phyloP scores from a whole-genome alignment of 2,113 vertebrate species.

The Eptesicus fuscus region DNA sequence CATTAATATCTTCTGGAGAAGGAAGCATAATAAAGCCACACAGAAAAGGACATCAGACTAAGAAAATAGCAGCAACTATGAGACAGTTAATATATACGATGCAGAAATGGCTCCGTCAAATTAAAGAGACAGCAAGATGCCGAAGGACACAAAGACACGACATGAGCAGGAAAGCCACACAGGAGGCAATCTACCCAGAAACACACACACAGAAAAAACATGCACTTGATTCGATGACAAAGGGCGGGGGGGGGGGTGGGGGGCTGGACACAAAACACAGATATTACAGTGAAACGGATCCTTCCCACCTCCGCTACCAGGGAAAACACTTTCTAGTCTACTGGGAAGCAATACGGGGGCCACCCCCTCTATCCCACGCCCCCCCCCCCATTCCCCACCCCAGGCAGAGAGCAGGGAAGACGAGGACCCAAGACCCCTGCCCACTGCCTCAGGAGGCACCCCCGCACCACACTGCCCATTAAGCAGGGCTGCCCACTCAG shows the following conservation, averaged over 20 bases:
- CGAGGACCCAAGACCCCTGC: neutral
- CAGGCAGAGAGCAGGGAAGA: neutral
- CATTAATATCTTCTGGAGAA: slow-evolving; percentile 60
- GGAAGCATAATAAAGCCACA: slow-evolving; percentile 63
- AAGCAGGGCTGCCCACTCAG: neutral
- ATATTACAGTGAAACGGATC: neutral
- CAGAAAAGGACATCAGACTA: slow-evolving; percentile 72
- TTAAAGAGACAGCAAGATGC: slow-evolving; percentile 52
- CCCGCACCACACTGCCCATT: no score
- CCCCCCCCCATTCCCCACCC: neutral
- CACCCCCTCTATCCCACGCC: neutral
- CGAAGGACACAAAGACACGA: slow-evolving; percentile 1
- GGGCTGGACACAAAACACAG: neutral
- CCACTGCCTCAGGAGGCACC: neutral
- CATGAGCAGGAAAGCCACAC: neutral
- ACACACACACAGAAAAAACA: neutral
- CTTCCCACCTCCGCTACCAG: neutral
- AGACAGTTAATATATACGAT: slow-evolving; percentile 48
- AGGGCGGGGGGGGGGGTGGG: neutral
- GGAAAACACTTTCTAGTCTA: neutral
- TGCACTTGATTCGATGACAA: neutral
- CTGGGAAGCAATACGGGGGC: neutral
- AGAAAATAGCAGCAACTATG: slow-evolving; percentile 63
- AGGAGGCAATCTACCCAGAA: slow-evolving; percentile 9
- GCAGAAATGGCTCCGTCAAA: slow-evolving; percentile 46